Conservation (phyloP, 2,888 invertebrate species). For the Hypena proboscidalis region DNA sequence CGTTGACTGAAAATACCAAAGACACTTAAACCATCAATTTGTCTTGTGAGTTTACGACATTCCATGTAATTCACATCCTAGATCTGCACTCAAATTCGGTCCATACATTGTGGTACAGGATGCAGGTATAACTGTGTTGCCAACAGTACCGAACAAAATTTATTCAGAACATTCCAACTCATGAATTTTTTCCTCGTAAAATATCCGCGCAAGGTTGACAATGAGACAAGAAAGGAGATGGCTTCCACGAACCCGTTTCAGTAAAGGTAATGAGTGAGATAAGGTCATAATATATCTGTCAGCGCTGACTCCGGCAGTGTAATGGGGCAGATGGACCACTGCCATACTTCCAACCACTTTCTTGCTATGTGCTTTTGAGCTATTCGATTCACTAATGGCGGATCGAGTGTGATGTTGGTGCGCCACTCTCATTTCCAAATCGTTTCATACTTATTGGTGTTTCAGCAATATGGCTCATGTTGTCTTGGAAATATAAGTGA, state of each 20-base stretch:
- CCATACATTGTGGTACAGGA: slow-evolving; percentile 28
- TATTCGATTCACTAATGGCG: not conserved
- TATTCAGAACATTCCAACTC: slow-evolving; percentile 56
- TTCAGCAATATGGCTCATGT: too few relatives aligned
- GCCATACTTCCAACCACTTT: slow-evolving; percentile 34
- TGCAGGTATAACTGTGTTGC: slow-evolving; percentile 39
- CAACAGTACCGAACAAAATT: slow-evolving; percentile 40
- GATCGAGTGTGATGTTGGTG: not conserved
- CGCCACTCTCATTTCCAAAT: too few relatives aligned
- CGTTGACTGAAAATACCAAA: too few relatives aligned
- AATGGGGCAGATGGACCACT: slow-evolving; percentile 41
- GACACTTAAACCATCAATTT: not conserved
- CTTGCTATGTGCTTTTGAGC: slow-evolving; percentile 1
- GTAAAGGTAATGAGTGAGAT: slow-evolving; percentile 56
- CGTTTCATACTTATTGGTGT: too few relatives aligned
- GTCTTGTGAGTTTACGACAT: not conserved
- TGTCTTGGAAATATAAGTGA: too few relatives aligned
- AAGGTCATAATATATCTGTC: slow-evolving; percentile 56
- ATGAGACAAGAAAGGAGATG: slow-evolving; percentile 58
- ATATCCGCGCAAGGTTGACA: slow-evolving; percentile 60
- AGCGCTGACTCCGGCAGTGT: slow-evolving; percentile 44
- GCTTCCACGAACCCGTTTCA: slow-evolving; percentile 53
- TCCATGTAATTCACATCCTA: slow-evolving; percentile 1
- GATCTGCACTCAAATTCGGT: slow-evolving; percentile 1
- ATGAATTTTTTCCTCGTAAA: slow-evolving; percentile 62